Conservation (phyloP, 2,797 vertebrate genomes). For the Emys orbicularis region DNA sequence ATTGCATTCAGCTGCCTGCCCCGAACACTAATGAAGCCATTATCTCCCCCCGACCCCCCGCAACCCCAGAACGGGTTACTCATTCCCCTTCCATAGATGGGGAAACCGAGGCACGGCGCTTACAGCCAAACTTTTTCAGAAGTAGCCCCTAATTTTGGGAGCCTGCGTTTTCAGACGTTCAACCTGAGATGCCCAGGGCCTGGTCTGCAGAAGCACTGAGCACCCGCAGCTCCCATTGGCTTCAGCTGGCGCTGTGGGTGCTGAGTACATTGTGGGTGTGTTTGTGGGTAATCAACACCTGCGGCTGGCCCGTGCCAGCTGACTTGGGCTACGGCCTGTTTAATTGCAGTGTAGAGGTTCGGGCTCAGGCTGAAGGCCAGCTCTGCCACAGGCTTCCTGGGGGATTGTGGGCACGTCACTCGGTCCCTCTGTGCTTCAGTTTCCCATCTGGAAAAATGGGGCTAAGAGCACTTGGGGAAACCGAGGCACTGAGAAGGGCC, state of each 20-base stretch:
- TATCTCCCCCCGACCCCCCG: not conserved
- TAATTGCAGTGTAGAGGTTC: not conserved
- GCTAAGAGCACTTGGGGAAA: not conserved
- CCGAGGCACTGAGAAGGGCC: not conserved
- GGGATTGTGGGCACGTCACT: not conserved
- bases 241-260: not conserved
- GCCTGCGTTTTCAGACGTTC: not conserved
- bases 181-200: not conserved
- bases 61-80: slow-evolving; percentile 40
- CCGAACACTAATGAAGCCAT: not conserved
- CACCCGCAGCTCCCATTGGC: not conserved
- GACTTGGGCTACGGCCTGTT: not conserved
- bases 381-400: no score
- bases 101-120: slow-evolving; percentile 22
- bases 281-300: not conserved
- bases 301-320: no score
- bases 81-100: not conserved
- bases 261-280: not conserved
- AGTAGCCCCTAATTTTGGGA: not conserved
- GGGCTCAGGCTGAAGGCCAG: not conserved
- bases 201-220: no score
- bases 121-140: not conserved
- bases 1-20: not conserved
- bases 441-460: not conserved
- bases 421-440: not conserved